A percentile compares a stretch with the other conserved stretches of the same genome.
Evolutionary conservation across 2,797 vertebrate species (phyloP).

Genomic region (Amphiprion clarkii): DNA sequence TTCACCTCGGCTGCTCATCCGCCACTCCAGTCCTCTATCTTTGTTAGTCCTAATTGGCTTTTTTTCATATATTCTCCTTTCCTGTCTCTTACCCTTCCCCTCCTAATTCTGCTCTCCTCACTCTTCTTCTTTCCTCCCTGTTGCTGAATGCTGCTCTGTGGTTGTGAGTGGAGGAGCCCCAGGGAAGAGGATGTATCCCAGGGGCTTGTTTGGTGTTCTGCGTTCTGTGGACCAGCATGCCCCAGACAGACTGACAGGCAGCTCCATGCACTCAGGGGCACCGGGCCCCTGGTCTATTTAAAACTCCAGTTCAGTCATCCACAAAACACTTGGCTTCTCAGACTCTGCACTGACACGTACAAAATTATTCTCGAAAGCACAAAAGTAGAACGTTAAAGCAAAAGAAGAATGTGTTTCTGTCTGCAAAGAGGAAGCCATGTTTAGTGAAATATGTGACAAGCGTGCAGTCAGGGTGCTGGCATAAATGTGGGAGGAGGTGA

Average conservation of each 20-base stretch:
- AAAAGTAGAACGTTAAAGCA: conserved; percentile 3
- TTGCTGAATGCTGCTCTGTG: conserved; percentile 46
- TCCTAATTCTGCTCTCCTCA: not conserved
- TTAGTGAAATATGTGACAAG: conserved; percentile 13
- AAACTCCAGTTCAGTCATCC: conserved; percentile 66
- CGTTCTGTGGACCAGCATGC: conserved; percentile 68
- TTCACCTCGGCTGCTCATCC: conserved; percentile 35
- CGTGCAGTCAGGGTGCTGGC: conserved; percentile 1
- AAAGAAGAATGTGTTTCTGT: not conserved
- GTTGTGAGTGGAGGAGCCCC: conserved; percentile 45
- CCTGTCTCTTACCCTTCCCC: conserved; percentile 27
- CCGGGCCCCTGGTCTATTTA: conserved; percentile 53
- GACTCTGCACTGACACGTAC: conserved; percentile 39
- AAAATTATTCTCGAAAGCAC: conserved; percentile 36
- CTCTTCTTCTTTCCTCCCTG: not conserved
- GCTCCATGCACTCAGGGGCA: conserved; percentile 47
- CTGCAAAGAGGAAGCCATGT: conserved; percentile 27
- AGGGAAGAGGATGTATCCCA: conserved; percentile 69
- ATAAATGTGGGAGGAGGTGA: conserved; percentile 25
- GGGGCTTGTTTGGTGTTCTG: conserved; percentile 62
- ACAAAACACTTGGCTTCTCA: conserved; percentile 59
- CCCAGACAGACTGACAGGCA: conserved; percentile 55
- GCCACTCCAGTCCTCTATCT: conserved; percentile 12
- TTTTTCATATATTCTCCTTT: conserved; percentile 10
- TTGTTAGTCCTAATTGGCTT: conserved; percentile 41